phyloP scores from a whole-genome alignment of 1,140 invertebrate genomes.

The Patella vulgata region DNA sequence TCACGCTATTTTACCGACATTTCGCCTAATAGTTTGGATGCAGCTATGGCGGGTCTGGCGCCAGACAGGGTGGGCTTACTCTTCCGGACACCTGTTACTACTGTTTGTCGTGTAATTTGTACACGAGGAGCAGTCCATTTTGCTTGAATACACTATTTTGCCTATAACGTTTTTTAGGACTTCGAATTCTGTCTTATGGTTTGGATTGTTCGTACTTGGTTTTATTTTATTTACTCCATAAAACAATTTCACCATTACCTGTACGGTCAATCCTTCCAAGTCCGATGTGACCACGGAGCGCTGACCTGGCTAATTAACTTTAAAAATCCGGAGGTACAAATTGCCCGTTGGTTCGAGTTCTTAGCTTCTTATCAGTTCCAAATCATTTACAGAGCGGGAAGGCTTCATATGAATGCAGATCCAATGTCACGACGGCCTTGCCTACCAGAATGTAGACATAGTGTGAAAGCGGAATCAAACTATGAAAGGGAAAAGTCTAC shows the following conservation, averaged over 20 bases:
- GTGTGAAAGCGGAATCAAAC: slow-evolving; percentile 7
- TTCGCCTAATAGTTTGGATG: no score
- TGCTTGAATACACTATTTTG: no score
- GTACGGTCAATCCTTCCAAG: slow-evolving; percentile 28
- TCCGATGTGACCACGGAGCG: slow-evolving; percentile 45
- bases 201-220: no score
- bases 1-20: no score
- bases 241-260: slow-evolving; percentile 41
- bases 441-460: slow-evolving; percentile 17
- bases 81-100: no score
- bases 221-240: no score
- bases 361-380: slow-evolving; percentile 42
- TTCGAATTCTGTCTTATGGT: no score
- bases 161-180: no score
- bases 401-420: slow-evolving; percentile 50
- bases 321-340: slow-evolving; percentile 33
- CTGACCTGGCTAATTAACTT: slow-evolving; percentile 41
- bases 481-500: neutral
- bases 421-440: slow-evolving; percentile 33
- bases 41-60: no score
- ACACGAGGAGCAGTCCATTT: no score
- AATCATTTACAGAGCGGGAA: slow-evolving; percentile 39
- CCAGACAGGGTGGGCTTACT: no score
- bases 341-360: slow-evolving; percentile 46
- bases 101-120: no score